phyloP scores from a whole-genome alignment of 2,797 vertebrate genomes.

The Mionectes olivaceus region DNA sequence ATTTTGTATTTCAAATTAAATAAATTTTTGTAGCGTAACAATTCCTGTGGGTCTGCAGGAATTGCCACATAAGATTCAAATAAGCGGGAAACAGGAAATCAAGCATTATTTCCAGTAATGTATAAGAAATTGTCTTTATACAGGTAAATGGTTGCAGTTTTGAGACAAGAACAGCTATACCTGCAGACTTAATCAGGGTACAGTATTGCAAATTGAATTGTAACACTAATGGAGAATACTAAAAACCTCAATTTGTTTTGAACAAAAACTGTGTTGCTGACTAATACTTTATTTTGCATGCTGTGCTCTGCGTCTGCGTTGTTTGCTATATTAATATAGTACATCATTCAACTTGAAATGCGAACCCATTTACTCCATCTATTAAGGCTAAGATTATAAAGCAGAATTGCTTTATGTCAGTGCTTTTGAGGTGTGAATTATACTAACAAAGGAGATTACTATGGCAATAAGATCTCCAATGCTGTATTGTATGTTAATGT shows the following conservation, averaged over 20 bases:
- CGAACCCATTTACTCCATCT: background rate
- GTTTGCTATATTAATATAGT: background rate
- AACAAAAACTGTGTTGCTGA: constrained; percentile 44
- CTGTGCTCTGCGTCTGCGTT: constrained; percentile 19
- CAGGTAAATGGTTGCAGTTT: constrained; percentile 92
- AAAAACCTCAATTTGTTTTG: constrained; percentile 28
- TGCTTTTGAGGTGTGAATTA: constrained; percentile 59
- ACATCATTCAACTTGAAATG: constrained; percentile 30
- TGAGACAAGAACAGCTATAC: constrained; percentile 78
- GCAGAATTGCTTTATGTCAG: constrained; percentile 41
- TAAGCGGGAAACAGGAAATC: constrained; percentile 5
- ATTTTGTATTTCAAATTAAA: background rate
- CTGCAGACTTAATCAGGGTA: constrained; percentile 88
- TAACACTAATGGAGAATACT: constrained; percentile 70
- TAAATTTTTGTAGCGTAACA: background rate
- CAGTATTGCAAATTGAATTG: constrained; percentile 79
- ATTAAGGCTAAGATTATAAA: constrained; percentile 25
- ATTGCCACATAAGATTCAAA: background rate
- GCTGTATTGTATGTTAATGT: constrained; percentile 61
- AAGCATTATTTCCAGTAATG: constrained; percentile 60
- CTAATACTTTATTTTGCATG: constrained; percentile 65
- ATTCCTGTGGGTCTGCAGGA: background rate
- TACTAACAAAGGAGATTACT: constrained; percentile 61
- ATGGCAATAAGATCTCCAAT: constrained; percentile 56
- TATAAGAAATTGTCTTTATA: constrained; percentile 79